Evolutionary conservation across 2,888 invertebrate genomes (phyloP), one percentile per base, ranked within the genome.

Genomic region (Diogma glabrata): DNA sequence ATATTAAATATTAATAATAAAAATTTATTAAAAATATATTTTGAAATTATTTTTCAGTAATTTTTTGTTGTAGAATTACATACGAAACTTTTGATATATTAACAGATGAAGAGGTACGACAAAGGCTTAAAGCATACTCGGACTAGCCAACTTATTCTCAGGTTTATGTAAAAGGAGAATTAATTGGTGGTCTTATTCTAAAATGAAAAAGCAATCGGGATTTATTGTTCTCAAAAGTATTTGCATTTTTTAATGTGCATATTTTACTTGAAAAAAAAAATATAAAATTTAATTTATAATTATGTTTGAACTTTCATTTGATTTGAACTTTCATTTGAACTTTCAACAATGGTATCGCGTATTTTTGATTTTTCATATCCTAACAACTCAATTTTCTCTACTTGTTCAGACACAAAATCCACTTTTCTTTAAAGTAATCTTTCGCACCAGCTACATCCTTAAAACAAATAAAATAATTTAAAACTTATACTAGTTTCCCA

Each of bases 61-160:
- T n/a, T n/a, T n/a, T n/a, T n/a, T n/a, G n/a, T n/a, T n/a, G n/a
- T n/a, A n/a, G n/a, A n/a, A n/a, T n/a, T n/a, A n/a, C 76, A 36
- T 92, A 86, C 72, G 82, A 84, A 57, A 88, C 90, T 8, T 94
- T 93, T 67, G 91, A 94, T 67, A 93, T 94, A 62, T 72, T 94
- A 49, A 75, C 77, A 55, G 91, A 94, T 70, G 90, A 92, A 69
- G 87, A 85, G 60, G 89, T 94, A 0, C 81, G 94, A 46, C 91
- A 93, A 75, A 90, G 88, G 1, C 70, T 94, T 24, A 94, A 94
- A 67, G 81, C 77, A 47, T 93, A 76, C 64, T 91, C 90, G 12
- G 84, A 93, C 62, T 94, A 93, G 93, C 93, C 93, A 8, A 94
- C 93, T 6, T 94, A 92, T 66, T 93, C 94, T 0, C 93, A 94